Evolutionary conservation across 2,113 vertebrate species (phyloP).

Genomic region (Cairina moschata): DNA sequence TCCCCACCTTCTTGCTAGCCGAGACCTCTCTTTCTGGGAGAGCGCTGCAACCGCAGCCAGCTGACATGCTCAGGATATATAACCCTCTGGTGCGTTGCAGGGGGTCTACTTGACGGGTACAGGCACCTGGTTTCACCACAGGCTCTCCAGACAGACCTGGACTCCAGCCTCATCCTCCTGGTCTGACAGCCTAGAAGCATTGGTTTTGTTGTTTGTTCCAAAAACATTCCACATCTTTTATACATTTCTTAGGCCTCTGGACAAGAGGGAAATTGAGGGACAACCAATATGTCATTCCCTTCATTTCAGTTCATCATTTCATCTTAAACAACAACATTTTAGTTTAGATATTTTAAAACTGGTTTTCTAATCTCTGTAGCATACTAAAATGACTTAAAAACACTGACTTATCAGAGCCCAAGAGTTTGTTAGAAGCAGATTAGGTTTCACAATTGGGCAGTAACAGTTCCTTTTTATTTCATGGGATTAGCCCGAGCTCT

Average conservation of each 20-base stretch:
- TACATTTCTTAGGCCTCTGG: neutral
- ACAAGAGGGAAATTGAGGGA: neutral
- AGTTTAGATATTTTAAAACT: neutral
- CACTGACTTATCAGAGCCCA: neutral
- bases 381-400: neutral
- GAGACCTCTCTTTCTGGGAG: neutral
- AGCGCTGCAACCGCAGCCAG: neutral
- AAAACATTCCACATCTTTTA: neutral
- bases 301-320: neutral
- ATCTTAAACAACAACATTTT: neutral
- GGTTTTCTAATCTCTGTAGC: neutral
- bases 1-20: neutral
- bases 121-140: neutral
- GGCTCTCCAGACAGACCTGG: neutral
- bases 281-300: neutral
- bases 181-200: neutral
- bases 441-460: neutral
- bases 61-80: neutral
- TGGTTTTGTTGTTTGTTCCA: neutral
- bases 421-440: conserved; percentile 2
- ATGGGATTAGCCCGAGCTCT: neutral
- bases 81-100: neutral
- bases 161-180: neutral
- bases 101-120: neutral
- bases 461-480: neutral